Evolutionary conservation across 2,113 vertebrate genomes (phyloP).

Genomic region (Ardeotis arabs): DNA sequence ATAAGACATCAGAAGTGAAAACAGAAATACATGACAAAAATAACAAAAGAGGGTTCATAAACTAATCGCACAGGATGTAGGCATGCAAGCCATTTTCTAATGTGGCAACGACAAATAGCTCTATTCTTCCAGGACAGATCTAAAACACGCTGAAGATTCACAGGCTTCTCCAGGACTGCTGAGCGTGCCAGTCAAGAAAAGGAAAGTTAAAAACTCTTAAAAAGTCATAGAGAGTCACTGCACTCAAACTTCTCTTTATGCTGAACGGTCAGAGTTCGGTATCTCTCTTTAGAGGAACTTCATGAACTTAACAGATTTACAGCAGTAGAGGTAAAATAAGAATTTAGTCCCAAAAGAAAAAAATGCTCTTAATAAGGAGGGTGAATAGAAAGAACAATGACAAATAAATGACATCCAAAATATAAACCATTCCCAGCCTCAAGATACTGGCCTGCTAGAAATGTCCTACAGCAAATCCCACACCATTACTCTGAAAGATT

Average conservation of each 20-base stretch:
- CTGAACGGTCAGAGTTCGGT: not conserved
- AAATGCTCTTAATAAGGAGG: not conserved
- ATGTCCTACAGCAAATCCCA: constrained; percentile 1
- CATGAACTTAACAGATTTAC: not conserved
- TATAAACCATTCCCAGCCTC: constrained; percentile 28
- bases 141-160: constrained; percentile 48
- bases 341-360: not conserved
- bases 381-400: constrained; percentile 44
- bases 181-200: not conserved
- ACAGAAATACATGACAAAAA: constrained; percentile 65
- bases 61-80: constrained; percentile 56
- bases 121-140: constrained; percentile 47
- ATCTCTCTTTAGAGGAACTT: not conserved
- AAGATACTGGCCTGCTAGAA: not conserved
- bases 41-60: constrained; percentile 53
- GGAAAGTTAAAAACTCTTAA: not conserved
- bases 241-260: not conserved
- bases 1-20: constrained; percentile 53
- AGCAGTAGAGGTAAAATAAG: not conserved
- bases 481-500: not conserved
- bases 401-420: constrained; percentile 11
- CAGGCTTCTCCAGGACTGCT: constrained; percentile 12
- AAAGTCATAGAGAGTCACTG: not conserved
- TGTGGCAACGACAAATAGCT: constrained; percentile 60
- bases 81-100: constrained; percentile 54